phyloP scores from a whole-genome alignment of 2,113 vertebrate species.

The Lamprologus callipterus region DNA sequence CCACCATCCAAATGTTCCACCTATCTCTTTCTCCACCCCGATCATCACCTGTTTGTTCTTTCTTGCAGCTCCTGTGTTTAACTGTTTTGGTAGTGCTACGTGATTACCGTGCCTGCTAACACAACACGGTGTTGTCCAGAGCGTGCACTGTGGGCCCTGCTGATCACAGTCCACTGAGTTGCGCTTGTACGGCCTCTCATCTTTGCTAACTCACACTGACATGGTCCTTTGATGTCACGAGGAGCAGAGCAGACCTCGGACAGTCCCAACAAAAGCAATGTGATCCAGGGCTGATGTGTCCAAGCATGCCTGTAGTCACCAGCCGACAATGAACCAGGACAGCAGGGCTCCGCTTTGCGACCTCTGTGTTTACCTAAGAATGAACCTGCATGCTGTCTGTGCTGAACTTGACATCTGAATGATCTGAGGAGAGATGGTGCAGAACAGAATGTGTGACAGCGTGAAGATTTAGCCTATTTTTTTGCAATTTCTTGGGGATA shows the following conservation, averaged over 20 bases:
- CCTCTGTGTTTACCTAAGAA: slow-evolving; percentile 46
- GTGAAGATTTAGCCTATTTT: background rate
- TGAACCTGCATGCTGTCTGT: slow-evolving; percentile 9
- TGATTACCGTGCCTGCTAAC: slow-evolving; percentile 54
- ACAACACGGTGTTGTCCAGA: slow-evolving; percentile 55
- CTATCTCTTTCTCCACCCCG: background rate
- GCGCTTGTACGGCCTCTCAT: slow-evolving; percentile 38
- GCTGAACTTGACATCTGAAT: slow-evolving; percentile 11
- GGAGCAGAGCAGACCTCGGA: slow-evolving; percentile 51
- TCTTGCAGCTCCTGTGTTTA: background rate
- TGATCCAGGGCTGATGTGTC: slow-evolving; percentile 61
- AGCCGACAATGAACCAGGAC: slow-evolving; percentile 41
- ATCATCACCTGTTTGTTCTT: background rate
- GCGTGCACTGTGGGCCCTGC: slow-evolving; percentile 31
- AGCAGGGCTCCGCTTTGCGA: slow-evolving; percentile 38
- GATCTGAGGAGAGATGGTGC: background rate
- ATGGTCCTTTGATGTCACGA: slow-evolving; percentile 59
- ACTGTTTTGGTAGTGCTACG: slow-evolving; percentile 36
- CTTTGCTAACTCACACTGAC: slow-evolving; percentile 67
- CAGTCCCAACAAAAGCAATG: slow-evolving; percentile 65
- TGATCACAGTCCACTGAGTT: slow-evolving; percentile 45
- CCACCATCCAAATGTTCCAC: background rate
- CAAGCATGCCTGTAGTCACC: slow-evolving; percentile 35
- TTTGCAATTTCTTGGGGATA: background rate
- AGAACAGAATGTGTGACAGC: background rate